Evolutionary conservation across 2,888 invertebrate genomes (phyloP), one percentile per base, ranked within the genome.

Genomic region (Sympetrum striolatum): DNA sequence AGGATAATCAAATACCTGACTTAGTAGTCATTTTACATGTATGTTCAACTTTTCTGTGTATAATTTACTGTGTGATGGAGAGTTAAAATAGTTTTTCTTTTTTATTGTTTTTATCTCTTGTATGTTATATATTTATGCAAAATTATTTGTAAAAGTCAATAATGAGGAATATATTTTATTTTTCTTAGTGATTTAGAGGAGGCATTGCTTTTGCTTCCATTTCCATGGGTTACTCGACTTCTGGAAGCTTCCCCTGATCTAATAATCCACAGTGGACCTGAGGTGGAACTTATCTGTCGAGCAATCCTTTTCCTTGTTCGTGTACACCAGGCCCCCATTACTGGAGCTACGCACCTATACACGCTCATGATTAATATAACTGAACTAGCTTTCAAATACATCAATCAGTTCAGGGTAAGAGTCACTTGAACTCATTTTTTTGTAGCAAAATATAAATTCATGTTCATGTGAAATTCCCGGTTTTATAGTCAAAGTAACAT

Each of bases 111-210:
- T 53, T 18, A 53, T 53, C 53, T 53, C 18, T 5, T 18, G 15
- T 53, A 18, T 4, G 5, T 53, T 53, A 18, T 18, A 18, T 15
- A 53, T 53, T 53, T 53, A 3, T 3, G 37, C n/a, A n/a, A 80
- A n/a, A 25, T 60, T 90, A 48, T 80, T 80, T 81, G 90, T 60
- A 58, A 39, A 90, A 86, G n/a, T 80, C 37, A 80, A 80, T 44
- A 44, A 0, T 8, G 10, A 10, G 44, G 4, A 44, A 8, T 44
- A 44, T 44, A 18, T 53, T n/a, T 82, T 14, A 60, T 44, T 90
- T 91, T 91, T 91, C 95, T 8, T 94, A 98, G 99, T 93, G 98
- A 99, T 93, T 94, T 99, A 91, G 98, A 99, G 94, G 98, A 98
- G 94, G 96, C 98, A 0, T 94, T 99, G 0, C 94, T 99, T 0